phyloP scores from a whole-genome alignment of 1,140 invertebrate genomes.

The Eurytemora carolleeae region DNA sequence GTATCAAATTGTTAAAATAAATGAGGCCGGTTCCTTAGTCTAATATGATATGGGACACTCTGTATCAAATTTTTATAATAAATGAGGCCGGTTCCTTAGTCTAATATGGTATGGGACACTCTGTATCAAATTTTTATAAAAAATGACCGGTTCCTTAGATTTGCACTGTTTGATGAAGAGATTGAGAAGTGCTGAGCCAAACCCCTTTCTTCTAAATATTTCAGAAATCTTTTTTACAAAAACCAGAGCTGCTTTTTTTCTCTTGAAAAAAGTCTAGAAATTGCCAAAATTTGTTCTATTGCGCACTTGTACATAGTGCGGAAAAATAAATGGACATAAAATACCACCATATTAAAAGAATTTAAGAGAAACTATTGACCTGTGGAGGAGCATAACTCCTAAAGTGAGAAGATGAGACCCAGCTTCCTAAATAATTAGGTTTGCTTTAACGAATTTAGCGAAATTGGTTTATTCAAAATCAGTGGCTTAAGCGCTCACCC shows the following conservation, averaged over 20 bases:
- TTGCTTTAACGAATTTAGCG: not conserved
- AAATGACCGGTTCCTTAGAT: not conserved
- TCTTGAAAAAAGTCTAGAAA: not conserved
- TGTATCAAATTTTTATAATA: not conserved
- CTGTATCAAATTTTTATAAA: not conserved
- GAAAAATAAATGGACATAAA: not conserved
- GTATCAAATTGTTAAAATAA: not conserved
- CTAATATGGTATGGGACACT: not conserved
- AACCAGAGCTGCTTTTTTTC: not conserved
- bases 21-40: not conserved
- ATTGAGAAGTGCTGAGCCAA: not conserved
- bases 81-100: not conserved
- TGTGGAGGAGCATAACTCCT: not conserved
- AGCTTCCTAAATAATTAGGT: not conserved
- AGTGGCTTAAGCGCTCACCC: too few species aligned
- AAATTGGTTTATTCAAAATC: not conserved
- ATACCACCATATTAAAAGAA: not conserved
- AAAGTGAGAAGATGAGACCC: not conserved
- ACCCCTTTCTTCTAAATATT: not conserved
- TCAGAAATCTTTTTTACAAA: not conserved
- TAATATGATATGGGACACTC: not conserved
- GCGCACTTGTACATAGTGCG: too few species aligned
- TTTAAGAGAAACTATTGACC: not conserved
- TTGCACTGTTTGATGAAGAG: not conserved
- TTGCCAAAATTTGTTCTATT: too few species aligned